phyloP scores from a whole-genome alignment of 2,797 vertebrate species.

The Trematomus bernacchii region DNA sequence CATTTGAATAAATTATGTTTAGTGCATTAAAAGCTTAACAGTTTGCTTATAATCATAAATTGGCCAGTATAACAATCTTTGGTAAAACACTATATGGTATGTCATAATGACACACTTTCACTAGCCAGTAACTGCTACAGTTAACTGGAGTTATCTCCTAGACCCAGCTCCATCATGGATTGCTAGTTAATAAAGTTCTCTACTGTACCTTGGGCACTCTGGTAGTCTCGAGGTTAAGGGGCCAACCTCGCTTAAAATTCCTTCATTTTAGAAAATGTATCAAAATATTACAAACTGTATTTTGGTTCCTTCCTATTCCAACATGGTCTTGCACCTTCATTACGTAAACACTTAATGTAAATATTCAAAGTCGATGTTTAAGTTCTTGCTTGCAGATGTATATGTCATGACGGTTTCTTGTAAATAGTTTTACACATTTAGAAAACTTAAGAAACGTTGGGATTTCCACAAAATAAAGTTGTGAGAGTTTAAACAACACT shows the following conservation, averaged over 20 bases:
- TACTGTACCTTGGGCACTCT: not conserved
- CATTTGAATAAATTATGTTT: not conserved
- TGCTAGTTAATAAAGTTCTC: not conserved
- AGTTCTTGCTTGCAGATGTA: not conserved
- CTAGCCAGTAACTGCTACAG: not conserved
- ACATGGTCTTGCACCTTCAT: not conserved
- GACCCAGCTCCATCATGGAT: not conserved
- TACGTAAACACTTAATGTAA: not conserved
- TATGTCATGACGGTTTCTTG: not conserved
- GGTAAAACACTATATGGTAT: not conserved
- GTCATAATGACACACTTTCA: not conserved
- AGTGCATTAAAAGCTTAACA: not conserved
- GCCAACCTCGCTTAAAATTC: not conserved
- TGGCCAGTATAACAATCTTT: not conserved
- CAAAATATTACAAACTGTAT: not conserved
- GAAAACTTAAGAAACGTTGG: not conserved
- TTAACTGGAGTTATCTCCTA: not conserved
- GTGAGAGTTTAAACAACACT: constrained; percentile 13
- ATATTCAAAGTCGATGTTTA: not conserved
- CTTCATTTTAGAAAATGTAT: not conserved
- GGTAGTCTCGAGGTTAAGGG: too few relatives aligned
- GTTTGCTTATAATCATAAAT: not conserved
- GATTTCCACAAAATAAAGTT: constrained; percentile 16
- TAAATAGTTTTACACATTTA: not conserved
- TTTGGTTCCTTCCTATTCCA: not conserved